Base-by-base conservation (phyloP, 2,888 invertebrate species). In the Sipha maydis region DNA sequence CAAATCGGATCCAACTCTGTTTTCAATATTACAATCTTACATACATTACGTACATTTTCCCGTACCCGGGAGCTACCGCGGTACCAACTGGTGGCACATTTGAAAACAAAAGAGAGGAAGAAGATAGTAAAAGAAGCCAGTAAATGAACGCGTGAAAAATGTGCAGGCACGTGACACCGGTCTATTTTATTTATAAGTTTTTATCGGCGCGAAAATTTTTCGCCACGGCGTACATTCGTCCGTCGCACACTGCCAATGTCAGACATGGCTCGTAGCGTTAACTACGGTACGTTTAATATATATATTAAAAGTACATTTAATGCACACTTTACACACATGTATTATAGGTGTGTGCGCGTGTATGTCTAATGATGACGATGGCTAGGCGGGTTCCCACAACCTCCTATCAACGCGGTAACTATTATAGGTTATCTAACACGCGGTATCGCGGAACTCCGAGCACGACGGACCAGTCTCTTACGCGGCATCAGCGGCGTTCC, bases 391-490 rank as follows among this genome's bases (percentile, higher is more conserved):
- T 84, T 84, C 83, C 56, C 83, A 73, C 54, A 83, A 73, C 83
- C 83, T 83, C 83, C 75, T 84, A 84, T 75, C 83, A 84, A 84
- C 83, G 77, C 48, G 31, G 48, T 77, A 85, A 85, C 67, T 77
- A 77, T 85, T 67, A 28, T 73, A 14, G 84, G 76, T 76, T 84
- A 84, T 76, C 84, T 76, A 61, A 84, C 76, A 28, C 73, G 54
- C 54, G 83, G 54, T 83, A 83, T 84, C 84, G 75, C 84, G 76
- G 84, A 84, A 84, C 75, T 61, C 84, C 41, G 21, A 28, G 76
- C 84, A 67, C 61, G 84, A 84, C 56, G 61, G 76, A 84, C 61
- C 84, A 25, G 76, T 48, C 31, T 21, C 48, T 21, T 25, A 1
- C 11, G 69, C n/a, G 61, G 48, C 34, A 31, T 31, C 84, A 31